Base-by-base conservation (phyloP, 2,797 vertebrate species). In the Urophycis tenuis region DNA sequence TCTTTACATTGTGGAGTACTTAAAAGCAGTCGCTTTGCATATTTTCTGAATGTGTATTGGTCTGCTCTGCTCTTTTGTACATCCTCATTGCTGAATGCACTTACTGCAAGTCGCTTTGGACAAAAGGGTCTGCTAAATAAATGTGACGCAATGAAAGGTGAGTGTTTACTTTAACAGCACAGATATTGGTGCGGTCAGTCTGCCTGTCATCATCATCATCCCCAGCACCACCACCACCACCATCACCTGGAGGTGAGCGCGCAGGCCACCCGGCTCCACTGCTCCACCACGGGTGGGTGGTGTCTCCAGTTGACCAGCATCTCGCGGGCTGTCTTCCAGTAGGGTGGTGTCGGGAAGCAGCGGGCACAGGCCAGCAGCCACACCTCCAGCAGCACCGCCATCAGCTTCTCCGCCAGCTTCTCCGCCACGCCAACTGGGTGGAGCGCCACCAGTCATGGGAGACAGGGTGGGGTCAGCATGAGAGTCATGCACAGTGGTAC, bases 241-340 rank as follows among this genome's bases (percentile, higher is more conserved):
- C 30, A 39, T 14, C 87, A 98, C 97, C 97, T 96, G 81, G 97
- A 97, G 34, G 97, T 98, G n/a, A 98, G 94, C 25, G 96, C 96
- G 85, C 95, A 96, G 85, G 96, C 95, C 82, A 96, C 96, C 86
- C 96, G 94, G 92, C 95, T 98, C 97, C 97, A 98, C 88, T 98
- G 97, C 85, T 98, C 96, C 9, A 98, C 96, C n/a, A 98, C 96
- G 31, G 96, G 96, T 4, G 97, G 95, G 88, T 98, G 97, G 88
- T 98, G 96, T 88, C 97, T 92, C 96, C 97, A 98, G 88, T 97
- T 98, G 83, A 95, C 96, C 88, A 98, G 93, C 97, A 98, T 98
- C 89, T 98, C 96, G 86, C 95, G 94, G 78, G 97, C 96, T 3
- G 96, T 98, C 89, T 98, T 97, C 97, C 97, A 98, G 74, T 97